Evolutionary conservation across 2,888 invertebrate species (phyloP).

Genomic region (Amiota minor): DNA sequence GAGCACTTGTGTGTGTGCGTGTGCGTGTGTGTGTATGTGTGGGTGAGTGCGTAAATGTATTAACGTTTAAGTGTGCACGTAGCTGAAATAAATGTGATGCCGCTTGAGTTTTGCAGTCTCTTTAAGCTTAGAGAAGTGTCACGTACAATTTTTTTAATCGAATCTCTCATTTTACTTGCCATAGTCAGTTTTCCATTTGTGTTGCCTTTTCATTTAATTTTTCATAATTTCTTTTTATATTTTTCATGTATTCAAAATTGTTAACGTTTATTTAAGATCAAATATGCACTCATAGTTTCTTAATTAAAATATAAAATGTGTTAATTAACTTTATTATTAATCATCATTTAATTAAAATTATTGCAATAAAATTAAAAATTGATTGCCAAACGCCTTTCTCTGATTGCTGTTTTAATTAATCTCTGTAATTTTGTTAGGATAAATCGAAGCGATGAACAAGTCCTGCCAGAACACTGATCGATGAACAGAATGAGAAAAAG

Average conservation of each 20-base stretch:
- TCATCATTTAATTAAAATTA: too few relatives aligned
- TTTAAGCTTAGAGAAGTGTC: slow-evolving; percentile 10
- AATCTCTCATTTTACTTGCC: slow-evolving; percentile 15
- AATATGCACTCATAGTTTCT: background rate
- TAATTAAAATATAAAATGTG: slow-evolving; percentile 20
- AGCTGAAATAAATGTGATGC: background rate
- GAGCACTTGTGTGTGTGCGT: background rate
- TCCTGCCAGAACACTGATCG: too few relatives aligned
- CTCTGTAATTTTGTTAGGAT: too few relatives aligned
- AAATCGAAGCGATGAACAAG: too few relatives aligned
- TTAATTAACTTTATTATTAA: background rate
- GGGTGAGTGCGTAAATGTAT: background rate
- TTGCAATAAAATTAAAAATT: too few relatives aligned
- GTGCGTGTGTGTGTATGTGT: background rate
- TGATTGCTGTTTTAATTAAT: too few relatives aligned
- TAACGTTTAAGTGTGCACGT: background rate
- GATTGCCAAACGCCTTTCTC: too few relatives aligned
- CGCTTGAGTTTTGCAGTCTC: background rate
- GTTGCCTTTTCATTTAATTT: background rate
- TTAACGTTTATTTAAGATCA: slow-evolving; percentile 13
- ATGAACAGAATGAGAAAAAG: too few relatives aligned
- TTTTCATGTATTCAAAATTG: background rate
- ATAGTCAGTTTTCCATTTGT: background rate
- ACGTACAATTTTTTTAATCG: slow-evolving; percentile 30
- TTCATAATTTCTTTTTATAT: background rate